A percentile compares a stretch with the other conserved stretches of the same genome.
Conservation (phyloP, 2,113 vertebrate genomes). For the Grammomys dolichurus region DNA sequence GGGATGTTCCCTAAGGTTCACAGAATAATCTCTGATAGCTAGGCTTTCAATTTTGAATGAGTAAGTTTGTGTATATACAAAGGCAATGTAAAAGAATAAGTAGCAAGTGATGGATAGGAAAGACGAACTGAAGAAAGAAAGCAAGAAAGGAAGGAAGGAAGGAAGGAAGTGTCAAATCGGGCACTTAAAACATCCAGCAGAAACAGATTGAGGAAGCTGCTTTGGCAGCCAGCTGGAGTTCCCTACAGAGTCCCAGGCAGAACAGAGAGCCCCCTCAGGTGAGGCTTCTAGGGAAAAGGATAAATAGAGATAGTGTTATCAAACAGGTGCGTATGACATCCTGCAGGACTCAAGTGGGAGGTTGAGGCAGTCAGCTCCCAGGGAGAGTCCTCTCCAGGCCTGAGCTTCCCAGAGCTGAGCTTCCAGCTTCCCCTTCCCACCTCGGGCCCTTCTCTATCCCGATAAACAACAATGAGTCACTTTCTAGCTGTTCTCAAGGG, state of each 20-base stretch:
- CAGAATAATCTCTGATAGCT: not conserved
- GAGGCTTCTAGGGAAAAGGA: not conserved
- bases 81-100: not conserved
- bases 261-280: not conserved
- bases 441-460: not conserved
- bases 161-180: too few species aligned
- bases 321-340: too few species aligned
- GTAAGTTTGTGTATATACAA: not conserved
- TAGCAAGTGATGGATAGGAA: not conserved
- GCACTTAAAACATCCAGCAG: not conserved
- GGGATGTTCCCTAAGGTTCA: not conserved
- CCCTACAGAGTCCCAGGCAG: not conserved
- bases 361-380: not conserved
- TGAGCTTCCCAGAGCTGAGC: not conserved
- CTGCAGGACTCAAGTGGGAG: not conserved
- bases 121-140: too few species aligned
- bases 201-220: not conserved
- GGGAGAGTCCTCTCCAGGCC: not conserved
- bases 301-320: not conserved
- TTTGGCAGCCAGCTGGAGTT: not conserved
- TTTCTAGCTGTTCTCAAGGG: not conserved
- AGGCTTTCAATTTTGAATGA: not conserved
- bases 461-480: too few species aligned
- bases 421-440: not conserved
- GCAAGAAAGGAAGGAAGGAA: not conserved